Conservation (phyloP, 2,113 vertebrate genomes). For the Apodemus sylvaticus region DNA sequence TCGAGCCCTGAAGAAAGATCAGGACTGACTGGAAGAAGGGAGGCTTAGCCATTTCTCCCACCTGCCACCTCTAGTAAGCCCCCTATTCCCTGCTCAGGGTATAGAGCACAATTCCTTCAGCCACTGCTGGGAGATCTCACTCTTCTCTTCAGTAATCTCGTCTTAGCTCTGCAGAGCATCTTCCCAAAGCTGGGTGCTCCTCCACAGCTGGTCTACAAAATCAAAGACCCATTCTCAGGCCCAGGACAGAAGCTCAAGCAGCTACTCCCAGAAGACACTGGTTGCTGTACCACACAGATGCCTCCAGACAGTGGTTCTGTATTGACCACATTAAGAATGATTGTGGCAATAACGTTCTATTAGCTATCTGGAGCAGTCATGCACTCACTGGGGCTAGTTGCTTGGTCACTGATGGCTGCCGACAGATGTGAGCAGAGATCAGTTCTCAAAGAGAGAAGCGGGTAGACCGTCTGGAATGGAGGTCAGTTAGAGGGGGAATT, state of each 20-base stretch:
- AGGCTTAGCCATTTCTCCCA: rapidly evolving
- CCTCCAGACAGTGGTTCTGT: conserved; percentile 45
- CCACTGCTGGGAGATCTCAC: not conserved
- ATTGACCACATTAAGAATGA: conserved; percentile 74
- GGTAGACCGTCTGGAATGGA: conserved; percentile 50
- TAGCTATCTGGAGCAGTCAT: conserved; percentile 73
- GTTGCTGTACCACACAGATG: not conserved
- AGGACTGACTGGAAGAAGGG: not conserved
- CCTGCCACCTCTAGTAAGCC: not conserved
- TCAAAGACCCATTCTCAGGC: not conserved
- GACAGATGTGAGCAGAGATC: conserved; percentile 61
- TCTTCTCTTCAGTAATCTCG: not conserved
- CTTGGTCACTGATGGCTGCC: not conserved
- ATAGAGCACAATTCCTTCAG: not conserved
- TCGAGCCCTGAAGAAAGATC: not conserved
- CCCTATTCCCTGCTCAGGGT: not conserved
- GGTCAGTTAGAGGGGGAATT: conserved; percentile 61
- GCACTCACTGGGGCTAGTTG: not conserved
- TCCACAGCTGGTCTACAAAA: not conserved
- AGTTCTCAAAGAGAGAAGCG: not conserved
- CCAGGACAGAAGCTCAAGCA: not conserved
- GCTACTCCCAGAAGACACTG: not conserved
- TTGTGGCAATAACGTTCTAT: conserved; percentile 73
- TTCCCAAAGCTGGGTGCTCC: not conserved
- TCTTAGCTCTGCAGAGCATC: not conserved